These are phyloP conservation scores for Serinus canaria DNA, from an alignment of 2,113 vertebrate species.

Conservation along the genomic window DNA sequence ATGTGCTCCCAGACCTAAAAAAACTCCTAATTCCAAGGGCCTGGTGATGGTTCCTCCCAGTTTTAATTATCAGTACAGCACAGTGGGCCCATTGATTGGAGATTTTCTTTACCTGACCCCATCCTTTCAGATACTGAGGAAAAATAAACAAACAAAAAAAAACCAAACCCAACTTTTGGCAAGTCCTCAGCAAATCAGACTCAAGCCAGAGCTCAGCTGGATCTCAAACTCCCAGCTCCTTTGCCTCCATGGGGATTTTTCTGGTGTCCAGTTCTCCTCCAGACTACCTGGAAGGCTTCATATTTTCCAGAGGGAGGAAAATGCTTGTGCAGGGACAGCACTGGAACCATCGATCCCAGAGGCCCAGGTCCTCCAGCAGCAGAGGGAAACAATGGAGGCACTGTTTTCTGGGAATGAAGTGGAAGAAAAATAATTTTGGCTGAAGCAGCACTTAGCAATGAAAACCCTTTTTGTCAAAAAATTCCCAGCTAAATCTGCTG, in stretches of 20 bases:
- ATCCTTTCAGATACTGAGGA: neutral
- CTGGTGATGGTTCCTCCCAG: neutral
- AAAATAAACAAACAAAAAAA: neutral
- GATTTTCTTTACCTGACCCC: neutral
- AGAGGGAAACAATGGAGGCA: slow-evolving; percentile 41
- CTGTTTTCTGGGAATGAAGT: slow-evolving; percentile 50
- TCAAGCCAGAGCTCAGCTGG: neutral
- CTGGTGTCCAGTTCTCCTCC: neutral
- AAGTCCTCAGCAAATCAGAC: neutral
- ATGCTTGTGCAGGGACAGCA: slow-evolving; percentile 6
- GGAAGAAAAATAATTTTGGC: slow-evolving; percentile 59
- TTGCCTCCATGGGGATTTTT: neutral
- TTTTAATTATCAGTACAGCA: neutral
- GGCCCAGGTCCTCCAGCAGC: slow-evolving; percentile 46
- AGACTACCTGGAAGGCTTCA: slow-evolving; percentile 26
- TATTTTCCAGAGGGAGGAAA: slow-evolving; percentile 35
- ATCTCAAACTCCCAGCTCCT: neutral
- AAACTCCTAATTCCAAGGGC: neutral
- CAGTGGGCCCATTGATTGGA: neutral
- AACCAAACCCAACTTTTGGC: neutral
- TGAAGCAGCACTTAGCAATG: slow-evolving; percentile 31
- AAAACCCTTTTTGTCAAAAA: slow-evolving; percentile 46
- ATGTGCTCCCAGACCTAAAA: neutral
- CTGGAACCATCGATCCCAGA: slow-evolving; percentile 43
- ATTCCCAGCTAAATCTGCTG: neutral